Evolutionary conservation across 2,797 vertebrate genomes (phyloP), one percentile per base, ranked within the genome.

Genomic region (Enoplosus armatus): DNA sequence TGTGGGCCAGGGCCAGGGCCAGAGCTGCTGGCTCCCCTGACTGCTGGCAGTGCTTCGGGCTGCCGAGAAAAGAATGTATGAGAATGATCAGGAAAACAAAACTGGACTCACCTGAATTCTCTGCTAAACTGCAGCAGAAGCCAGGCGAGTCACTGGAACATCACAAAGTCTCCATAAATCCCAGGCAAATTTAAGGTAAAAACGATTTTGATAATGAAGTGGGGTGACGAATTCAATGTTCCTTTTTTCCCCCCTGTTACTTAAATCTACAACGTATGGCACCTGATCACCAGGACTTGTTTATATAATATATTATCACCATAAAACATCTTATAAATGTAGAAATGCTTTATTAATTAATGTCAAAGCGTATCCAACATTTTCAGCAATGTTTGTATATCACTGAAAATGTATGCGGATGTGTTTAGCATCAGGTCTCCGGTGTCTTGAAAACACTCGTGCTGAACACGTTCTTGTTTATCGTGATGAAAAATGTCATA

Each of bases 61-160:
- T 51, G 55, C 68, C 67, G 47, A 70, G 62, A 73, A 85, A 68
- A 61, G 1, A 68, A 79, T 70, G 18, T 16, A 55, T 47, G n/a
- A 72, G 41, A 56, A 65, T 45, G 5, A 82, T 64, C 37, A 39
- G 54, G 24, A 66, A 69, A 59, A 31, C 48, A 77, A 77, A 70
- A 50, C 69, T 11, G 37, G 43, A 75, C 43, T 60, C 41, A 65
- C 54, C 48, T 45, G 50, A 69, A 56, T 75, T 72, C 4, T 59
- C 24, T 68, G 16, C 47, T 54, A 48, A 55, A 27, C 51, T 55
- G 51, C 29, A 24, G 39, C 47, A 60, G 47, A 67, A 43, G 35
- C 33, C 24, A 62, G 22, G 18, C 0, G 9, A 48, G 43, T 50
- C 60, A 58, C 20, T 62, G 27, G n/a, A 73, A 51, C 10, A 24